phyloP scores from a whole-genome alignment of 2,113 vertebrate genomes.

The Stomatorhinus ivindoensis region DNA sequence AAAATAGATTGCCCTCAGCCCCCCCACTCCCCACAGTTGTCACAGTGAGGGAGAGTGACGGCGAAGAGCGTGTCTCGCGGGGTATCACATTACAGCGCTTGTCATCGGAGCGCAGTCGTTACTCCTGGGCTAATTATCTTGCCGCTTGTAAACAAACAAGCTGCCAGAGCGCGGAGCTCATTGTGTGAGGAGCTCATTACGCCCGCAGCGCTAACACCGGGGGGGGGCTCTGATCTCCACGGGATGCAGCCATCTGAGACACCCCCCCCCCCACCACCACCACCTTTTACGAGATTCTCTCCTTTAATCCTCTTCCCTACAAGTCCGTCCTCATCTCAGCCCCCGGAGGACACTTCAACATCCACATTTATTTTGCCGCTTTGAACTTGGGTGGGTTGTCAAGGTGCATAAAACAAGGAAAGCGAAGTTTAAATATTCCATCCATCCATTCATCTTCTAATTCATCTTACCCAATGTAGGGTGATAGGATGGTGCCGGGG shows the following conservation, averaged over 20 bases:
- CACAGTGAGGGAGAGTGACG: conserved; percentile 55
- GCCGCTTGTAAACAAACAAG: conserved; percentile 29
- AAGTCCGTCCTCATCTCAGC: neutral
- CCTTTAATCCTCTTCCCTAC: neutral
- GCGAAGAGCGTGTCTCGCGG: conserved; percentile 51
- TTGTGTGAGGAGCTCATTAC: conserved; percentile 8
- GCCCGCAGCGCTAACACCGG: neutral
- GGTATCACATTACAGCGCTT: conserved; percentile 44
- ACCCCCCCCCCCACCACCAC: neutral
- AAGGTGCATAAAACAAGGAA: neutral
- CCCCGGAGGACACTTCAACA: neutral
- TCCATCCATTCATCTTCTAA: neutral
- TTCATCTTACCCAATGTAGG: neutral
- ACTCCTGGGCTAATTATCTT: conserved; percentile 32
- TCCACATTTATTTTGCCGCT: neutral
- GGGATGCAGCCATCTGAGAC: neutral
- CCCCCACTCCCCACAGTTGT: conserved; percentile 53
- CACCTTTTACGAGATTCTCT: neutral
- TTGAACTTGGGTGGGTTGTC: neutral
- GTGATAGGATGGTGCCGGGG: neutral
- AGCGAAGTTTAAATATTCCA: neutral
- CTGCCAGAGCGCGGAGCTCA: conserved; percentile 9
- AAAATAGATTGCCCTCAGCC: conserved; percentile 54
- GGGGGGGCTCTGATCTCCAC: neutral
- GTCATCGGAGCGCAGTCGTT: conserved; percentile 28